Percentiles rank a stretch among this genome's conserved stretches.
These are phyloP conservation scores for Synergus laeviventris DNA, from an alignment of 2,888 invertebrate species.

Conservation along the genomic window DNA sequence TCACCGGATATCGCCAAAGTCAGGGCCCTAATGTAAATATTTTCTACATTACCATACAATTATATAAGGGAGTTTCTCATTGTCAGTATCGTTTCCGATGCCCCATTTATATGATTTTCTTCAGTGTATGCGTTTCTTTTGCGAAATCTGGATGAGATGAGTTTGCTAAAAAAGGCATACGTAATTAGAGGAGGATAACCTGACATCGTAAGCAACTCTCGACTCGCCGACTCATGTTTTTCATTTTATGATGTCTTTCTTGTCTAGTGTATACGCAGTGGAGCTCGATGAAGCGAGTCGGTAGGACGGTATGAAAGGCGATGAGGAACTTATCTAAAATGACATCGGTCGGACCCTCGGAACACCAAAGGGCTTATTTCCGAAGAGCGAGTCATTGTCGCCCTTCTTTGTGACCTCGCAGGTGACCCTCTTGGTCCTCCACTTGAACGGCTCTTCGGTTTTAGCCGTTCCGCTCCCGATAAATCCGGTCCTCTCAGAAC, in stretches of 20 bases:
- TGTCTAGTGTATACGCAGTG: conserved; percentile 39
- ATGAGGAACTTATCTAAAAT: conserved; percentile 73
- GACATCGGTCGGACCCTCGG: conserved; percentile 69
- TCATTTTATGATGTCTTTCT: conserved; percentile 33
- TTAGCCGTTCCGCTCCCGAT: conserved; percentile 45
- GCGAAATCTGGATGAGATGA: conserved; percentile 27
- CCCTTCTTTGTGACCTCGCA: conserved; percentile 55
- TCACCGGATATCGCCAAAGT: too few species aligned
- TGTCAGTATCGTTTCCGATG: too few species aligned
- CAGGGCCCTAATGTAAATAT: too few species aligned
- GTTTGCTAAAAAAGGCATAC: conserved; percentile 42
- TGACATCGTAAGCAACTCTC: conserved; percentile 28
- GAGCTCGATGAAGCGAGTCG: conserved; percentile 44
- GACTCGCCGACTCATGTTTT: conserved; percentile 3
- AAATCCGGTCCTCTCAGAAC: conserved; percentile 42
- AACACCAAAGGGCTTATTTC: conserved; percentile 67
- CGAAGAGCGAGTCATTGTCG: conserved; percentile 62
- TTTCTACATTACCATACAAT: too few species aligned
- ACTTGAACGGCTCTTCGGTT: conserved; percentile 48
- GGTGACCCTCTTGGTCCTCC: conserved; percentile 49
- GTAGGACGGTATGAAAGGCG: conserved; percentile 58
- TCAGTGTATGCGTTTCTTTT: too few species aligned
- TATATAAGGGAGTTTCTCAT: too few species aligned
- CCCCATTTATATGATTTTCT: too few species aligned
- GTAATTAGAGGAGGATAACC: conserved; percentile 41